Percentiles rank a stretch among this genome's conserved stretches.
Evolutionary conservation across 1,140 invertebrate genomes (phyloP).

Genomic region (Bombus terrestris): DNA sequence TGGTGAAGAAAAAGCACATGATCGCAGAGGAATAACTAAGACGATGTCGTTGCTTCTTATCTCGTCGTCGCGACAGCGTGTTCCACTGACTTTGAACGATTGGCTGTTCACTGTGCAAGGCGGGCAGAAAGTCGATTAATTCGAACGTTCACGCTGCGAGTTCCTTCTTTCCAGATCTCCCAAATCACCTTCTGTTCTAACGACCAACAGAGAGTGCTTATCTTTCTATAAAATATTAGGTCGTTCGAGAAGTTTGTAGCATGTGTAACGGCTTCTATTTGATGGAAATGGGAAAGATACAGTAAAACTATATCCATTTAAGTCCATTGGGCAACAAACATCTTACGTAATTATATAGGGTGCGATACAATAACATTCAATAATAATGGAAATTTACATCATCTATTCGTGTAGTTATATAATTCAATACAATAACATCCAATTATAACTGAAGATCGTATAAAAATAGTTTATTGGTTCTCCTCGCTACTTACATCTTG

Average conservation of each 20-base stretch:
- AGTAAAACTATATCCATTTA: not conserved
- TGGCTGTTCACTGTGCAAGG: constrained; percentile 17
- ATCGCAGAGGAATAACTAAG: constrained; percentile 28
- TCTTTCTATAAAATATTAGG: not conserved
- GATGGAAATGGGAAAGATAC: not conserved
- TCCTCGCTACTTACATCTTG: too few species aligned
- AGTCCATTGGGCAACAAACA: not conserved
- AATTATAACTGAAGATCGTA: too few species aligned
- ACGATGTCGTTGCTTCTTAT: constrained; percentile 46
- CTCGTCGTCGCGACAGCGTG: constrained; percentile 4
- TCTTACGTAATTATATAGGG: too few species aligned
- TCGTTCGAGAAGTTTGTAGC: not conserved
- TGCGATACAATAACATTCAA: not conserved
- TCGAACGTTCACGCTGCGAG: constrained; percentile 7
- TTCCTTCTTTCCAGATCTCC: not conserved
- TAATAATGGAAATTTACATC: not conserved
- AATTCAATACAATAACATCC: too few species aligned
- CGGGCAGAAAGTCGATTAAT: constrained; percentile 34
- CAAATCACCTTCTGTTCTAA: not conserved
- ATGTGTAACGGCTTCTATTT: not conserved
- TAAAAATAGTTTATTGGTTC: too few species aligned
- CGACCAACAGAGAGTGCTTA: not conserved
- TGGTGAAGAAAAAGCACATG: constrained; percentile 35
- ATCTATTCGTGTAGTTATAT: too few species aligned
- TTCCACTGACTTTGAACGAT: constrained; percentile 53